Evolutionary conservation across 2,888 invertebrate species (phyloP).

Genomic region (Sylvicola fuscatus): DNA sequence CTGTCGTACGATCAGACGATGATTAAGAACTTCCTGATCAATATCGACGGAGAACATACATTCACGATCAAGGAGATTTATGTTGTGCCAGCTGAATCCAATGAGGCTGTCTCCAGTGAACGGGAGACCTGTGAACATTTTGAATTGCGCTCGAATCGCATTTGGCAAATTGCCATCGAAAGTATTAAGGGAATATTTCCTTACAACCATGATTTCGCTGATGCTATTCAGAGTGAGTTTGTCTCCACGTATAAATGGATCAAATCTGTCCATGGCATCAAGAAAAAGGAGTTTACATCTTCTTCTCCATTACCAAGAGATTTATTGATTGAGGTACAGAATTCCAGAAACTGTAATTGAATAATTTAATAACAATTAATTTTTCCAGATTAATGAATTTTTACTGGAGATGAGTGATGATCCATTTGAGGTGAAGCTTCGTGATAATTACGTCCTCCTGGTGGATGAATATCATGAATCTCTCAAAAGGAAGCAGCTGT

Average conservation of each 20-base stretch:
- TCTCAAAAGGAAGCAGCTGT: conserved; percentile 66
- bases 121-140: conserved; percentile 57
- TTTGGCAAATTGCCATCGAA: conserved; percentile 25
- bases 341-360: conserved; percentile 1
- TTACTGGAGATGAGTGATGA: conserved; percentile 89
- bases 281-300: conserved; percentile 44
- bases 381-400: conserved; percentile 56
- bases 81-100: conserved; percentile 36
- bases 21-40: conserved; percentile 15
- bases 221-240: conserved; percentile 71
- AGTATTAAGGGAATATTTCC: conserved; percentile 47
- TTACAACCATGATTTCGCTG: conserved; percentile 70
- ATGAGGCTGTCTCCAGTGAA: conserved; percentile 44
- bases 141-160: conserved; percentile 46
- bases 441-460: conserved; percentile 86
- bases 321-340: conserved; percentile 59
- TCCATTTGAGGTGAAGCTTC: conserved; percentile 90
- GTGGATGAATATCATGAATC: conserved; percentile 93
- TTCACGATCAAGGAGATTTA: conserved; percentile 48
- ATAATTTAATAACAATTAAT: not conserved
- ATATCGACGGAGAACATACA: conserved; percentile 50
- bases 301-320: conserved; percentile 68
- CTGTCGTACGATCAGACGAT: conserved; percentile 9
- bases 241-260: conserved; percentile 90
- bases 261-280: conserved; percentile 55